A percentile compares a stretch with the other conserved stretches of the same genome.
Conservation (phyloP, 2,113 vertebrate species). For the Cromileptes altivelis region DNA sequence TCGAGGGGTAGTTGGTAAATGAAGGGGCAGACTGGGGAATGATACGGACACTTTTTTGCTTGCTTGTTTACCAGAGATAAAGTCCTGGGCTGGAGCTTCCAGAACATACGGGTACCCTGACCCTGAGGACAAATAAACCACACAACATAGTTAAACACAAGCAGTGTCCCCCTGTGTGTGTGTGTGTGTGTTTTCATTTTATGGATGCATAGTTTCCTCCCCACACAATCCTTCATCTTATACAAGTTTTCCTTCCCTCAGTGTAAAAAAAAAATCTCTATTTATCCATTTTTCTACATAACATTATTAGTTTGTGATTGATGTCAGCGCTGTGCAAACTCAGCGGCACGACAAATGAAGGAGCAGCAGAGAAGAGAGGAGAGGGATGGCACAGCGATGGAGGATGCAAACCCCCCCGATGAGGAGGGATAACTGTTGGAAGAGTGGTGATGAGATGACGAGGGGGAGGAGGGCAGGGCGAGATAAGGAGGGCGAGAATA, state of each 20-base stretch:
- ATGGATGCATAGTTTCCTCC: neutral
- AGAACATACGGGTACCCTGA: slow-evolving; percentile 85
- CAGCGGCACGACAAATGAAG: slow-evolving; percentile 48
- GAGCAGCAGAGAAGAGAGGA: neutral
- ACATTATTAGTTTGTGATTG: slow-evolving; percentile 65
- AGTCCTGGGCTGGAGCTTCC: slow-evolving; percentile 78
- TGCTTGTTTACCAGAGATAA: slow-evolving; percentile 82
- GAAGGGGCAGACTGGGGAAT: slow-evolving; percentile 23
- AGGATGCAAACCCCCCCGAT: neutral
- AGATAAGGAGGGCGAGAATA: neutral
- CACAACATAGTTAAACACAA: slow-evolving; percentile 74
- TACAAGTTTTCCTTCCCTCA: slow-evolving; percentile 21
- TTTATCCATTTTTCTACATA: slow-evolving; percentile 44
- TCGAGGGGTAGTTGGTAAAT: slow-evolving; percentile 41
- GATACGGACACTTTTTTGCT: slow-evolving; percentile 33
- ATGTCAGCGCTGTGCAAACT: slow-evolving; percentile 49
- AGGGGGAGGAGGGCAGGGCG: neutral
- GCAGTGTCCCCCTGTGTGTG: slow-evolving; percentile 8
- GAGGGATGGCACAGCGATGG: slow-evolving; percentile 3
- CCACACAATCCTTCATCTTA: slow-evolving; percentile 23
- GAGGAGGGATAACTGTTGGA: slow-evolving; percentile 5
- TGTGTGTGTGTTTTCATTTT: neutral
- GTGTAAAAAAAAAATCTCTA: neutral
- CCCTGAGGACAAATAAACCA: slow-evolving; percentile 83
- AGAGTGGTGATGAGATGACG: neutral